Conservation (phyloP, 1,140 invertebrate species). For the Pseudobourletiella spinata region DNA sequence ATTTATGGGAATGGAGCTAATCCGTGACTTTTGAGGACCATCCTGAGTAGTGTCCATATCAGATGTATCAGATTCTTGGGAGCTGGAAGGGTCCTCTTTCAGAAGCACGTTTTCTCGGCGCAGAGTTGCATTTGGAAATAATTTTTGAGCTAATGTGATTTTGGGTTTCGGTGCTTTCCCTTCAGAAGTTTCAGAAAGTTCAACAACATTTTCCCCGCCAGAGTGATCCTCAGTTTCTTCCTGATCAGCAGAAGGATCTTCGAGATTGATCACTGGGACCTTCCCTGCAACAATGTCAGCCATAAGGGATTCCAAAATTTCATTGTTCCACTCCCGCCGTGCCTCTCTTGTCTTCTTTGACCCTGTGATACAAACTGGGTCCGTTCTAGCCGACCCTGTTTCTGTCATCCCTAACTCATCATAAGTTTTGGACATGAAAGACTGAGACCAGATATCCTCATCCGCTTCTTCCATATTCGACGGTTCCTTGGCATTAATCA, state of each 20-base stretch:
- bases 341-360: neutral
- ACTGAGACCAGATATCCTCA: slow-evolving; percentile 2
- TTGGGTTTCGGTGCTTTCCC: neutral
- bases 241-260: no score
- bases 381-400: neutral
- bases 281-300: neutral
- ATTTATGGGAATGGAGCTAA: no score
- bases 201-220: no score
- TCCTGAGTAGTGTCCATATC: no score
- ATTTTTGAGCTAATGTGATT: neutral
- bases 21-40: no score
- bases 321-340: neutral
- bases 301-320: neutral
- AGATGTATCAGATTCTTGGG: no score
- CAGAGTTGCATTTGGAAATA: neutral
- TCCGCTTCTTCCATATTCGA: neutral
- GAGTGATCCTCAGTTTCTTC: no score
- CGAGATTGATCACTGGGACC: no score
- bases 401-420: neutral
- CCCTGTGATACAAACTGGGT: neutral
- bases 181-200: neutral
- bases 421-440: neutral
- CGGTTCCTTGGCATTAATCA: no score
- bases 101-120: no score
- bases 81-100: no score